A percentile compares a stretch with the other conserved stretches of the same genome.
phyloP scores from a whole-genome alignment of 2,888 invertebrate species.

The Trimorus sp. region DNA sequence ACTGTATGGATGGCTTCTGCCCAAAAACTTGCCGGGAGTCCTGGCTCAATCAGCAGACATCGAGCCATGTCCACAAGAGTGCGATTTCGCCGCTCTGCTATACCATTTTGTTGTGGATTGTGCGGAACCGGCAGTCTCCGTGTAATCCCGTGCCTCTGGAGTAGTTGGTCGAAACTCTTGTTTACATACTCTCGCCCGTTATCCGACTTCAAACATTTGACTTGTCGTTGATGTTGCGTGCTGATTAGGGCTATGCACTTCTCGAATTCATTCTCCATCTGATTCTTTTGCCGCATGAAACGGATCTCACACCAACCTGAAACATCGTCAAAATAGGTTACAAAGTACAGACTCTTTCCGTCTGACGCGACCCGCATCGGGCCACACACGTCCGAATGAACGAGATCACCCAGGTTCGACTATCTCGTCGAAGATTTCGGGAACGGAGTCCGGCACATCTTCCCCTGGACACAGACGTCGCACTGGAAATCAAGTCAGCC shows the following conservation, averaged over 20 bases:
- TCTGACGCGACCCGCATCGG: slow-evolving; percentile 63
- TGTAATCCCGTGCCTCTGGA: no score
- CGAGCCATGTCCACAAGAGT: slow-evolving; percentile 71
- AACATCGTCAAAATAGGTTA: slow-evolving; percentile 53
- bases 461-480: slow-evolving; percentile 13
- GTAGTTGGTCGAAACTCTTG: no score
- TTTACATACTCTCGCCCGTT: no score
- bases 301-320: slow-evolving; percentile 66
- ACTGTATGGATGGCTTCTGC: slow-evolving; percentile 14
- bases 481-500: slow-evolving; percentile 14
- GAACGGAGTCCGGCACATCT: slow-evolving; percentile 10
- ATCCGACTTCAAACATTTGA: no score
- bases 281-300: slow-evolving; percentile 53
- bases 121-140: slow-evolving; percentile 67
- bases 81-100: slow-evolving; percentile 71
- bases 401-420: slow-evolving; percentile 49
- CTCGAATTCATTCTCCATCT: slow-evolving; percentile 54
- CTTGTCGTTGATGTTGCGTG: no score
- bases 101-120: slow-evolving; percentile 70
- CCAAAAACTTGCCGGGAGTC: slow-evolving; percentile 61
- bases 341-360: slow-evolving; percentile 45
- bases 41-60: slow-evolving; percentile 68
- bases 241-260: neutral
- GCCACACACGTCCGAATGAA: slow-evolving; percentile 68
- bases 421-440: slow-evolving; percentile 13